These are phyloP conservation scores for Drosophila helvetica DNA, from an alignment of 2,888 invertebrate genomes.

Conservation along the genomic window DNA sequence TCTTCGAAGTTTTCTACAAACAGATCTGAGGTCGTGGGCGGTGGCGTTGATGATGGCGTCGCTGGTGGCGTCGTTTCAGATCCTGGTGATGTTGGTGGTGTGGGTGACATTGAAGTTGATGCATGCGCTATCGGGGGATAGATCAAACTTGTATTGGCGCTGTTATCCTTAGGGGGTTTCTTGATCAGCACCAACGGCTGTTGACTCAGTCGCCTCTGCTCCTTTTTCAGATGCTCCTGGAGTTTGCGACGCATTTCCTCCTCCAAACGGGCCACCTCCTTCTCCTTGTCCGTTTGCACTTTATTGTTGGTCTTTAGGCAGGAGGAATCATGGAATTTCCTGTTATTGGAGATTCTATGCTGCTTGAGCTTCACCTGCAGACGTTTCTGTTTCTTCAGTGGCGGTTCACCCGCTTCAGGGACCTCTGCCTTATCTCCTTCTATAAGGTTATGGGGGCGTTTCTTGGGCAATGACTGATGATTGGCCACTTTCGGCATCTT, in stretches of 20 bases:
- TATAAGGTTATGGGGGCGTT: neutral
- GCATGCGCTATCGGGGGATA: conserved; percentile 55
- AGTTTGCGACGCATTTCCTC: conserved; percentile 47
- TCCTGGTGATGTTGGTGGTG: conserved; percentile 45
- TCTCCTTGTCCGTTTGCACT: conserved; percentile 6
- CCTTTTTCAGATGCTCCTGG: conserved; percentile 47
- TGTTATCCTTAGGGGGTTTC: conserved; percentile 36
- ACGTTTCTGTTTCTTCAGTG: conserved; percentile 17
- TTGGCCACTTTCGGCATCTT: conserved; percentile 7
- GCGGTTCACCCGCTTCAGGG: conserved; percentile 5
- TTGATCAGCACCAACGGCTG: conserved; percentile 45
- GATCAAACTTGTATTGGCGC: conserved; percentile 37
- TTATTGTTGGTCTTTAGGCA: neutral
- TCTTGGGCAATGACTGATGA: conserved; percentile 11
- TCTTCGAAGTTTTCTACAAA: conserved; percentile 26
- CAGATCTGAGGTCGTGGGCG: conserved; percentile 16
- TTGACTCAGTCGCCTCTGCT: conserved; percentile 41
- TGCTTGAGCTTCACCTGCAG: conserved; percentile 38
- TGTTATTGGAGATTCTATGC: conserved; percentile 24
- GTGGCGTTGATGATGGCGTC: conserved; percentile 44
- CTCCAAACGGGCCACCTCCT: conserved; percentile 36
- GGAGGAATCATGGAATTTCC: conserved; percentile 3
- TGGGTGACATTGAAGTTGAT: conserved; percentile 47
- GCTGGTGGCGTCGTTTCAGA: conserved; percentile 41
- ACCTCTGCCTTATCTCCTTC: neutral